Evolutionary conservation across 2,797 vertebrate species (phyloP).

Genomic region (Eupleurogrammus muticus): DNA sequence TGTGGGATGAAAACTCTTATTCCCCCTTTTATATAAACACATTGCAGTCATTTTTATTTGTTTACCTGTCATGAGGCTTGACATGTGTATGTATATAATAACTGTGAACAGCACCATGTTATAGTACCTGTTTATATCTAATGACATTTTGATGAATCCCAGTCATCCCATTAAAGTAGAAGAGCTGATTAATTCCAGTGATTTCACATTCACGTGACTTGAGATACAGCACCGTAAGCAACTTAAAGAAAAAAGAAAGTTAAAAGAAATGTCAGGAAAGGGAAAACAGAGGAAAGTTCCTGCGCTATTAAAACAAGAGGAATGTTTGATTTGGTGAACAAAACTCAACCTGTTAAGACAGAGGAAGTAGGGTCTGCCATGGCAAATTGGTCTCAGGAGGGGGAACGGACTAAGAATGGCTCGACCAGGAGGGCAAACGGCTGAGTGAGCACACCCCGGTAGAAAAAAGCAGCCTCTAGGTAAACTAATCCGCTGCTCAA

Average conservation of each 20-base stretch:
- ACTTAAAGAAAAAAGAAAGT: background rate
- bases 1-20: background rate
- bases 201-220: slow-evolving; percentile 4
- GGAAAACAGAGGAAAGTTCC: slow-evolving; percentile 4
- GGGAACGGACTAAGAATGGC: too few species aligned
- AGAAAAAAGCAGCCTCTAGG: too few species aligned
- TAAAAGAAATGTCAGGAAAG: background rate
- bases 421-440: too few species aligned
- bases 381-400: too few species aligned
- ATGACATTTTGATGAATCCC: background rate
- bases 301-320: background rate
- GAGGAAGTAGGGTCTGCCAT: too few species aligned
- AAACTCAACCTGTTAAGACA: background rate
- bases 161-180: background rate
- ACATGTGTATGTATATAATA: background rate
- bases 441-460: too few species aligned
- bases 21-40: background rate
- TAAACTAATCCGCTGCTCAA: too few species aligned
- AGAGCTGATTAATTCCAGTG: background rate
- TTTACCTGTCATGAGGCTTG: background rate
- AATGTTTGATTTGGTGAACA: background rate
- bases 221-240: background rate
- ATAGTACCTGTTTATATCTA: slow-evolving; percentile 6
- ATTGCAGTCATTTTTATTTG: background rate
- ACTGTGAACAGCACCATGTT: background rate